Conservation (phyloP, 2,888 invertebrate species). For the Pyralis farinalis region DNA sequence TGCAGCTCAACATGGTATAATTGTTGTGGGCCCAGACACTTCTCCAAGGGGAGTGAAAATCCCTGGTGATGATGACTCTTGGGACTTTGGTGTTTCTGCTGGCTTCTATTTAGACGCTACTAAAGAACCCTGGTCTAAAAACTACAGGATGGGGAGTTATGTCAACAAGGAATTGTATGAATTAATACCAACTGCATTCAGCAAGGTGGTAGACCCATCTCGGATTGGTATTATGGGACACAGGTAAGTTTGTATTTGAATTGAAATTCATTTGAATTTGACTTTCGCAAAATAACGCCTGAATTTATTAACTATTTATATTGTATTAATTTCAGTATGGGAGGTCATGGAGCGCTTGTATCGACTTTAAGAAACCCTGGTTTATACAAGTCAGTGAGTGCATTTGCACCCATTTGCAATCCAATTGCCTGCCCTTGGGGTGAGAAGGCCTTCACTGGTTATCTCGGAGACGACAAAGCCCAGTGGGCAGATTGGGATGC, state of each 20-base stretch:
- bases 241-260: slow-evolving; percentile 68
- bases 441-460: slow-evolving; percentile 90
- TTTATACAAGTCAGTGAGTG: slow-evolving; percentile 92
- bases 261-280: not conserved
- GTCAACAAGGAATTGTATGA: slow-evolving; percentile 92
- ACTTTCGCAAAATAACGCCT: too few relatives aligned
- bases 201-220: slow-evolving; percentile 64
- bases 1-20: slow-evolving; percentile 92
- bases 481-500: slow-evolving; percentile 95
- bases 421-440: slow-evolving; percentile 94
- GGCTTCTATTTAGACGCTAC: slow-evolving; percentile 98
- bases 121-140: slow-evolving; percentile 93
- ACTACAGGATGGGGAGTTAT: slow-evolving; percentile 98
- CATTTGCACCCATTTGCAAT: slow-evolving; percentile 97
- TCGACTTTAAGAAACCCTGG: slow-evolving; percentile 95
- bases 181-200: slow-evolving; percentile 88
- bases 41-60: slow-evolving; percentile 95
- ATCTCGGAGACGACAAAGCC: slow-evolving; percentile 85
- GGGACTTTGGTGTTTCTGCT: slow-evolving; percentile 97
- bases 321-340: slow-evolving; percentile 89
- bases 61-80: slow-evolving; percentile 94
- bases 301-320: too few relatives aligned
- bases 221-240: slow-evolving; percentile 91
- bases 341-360: slow-evolving; percentile 97
- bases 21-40: slow-evolving; percentile 97